Conservation (phyloP, 2,888 invertebrate species). For the Hemistola chrysoprasaria region DNA sequence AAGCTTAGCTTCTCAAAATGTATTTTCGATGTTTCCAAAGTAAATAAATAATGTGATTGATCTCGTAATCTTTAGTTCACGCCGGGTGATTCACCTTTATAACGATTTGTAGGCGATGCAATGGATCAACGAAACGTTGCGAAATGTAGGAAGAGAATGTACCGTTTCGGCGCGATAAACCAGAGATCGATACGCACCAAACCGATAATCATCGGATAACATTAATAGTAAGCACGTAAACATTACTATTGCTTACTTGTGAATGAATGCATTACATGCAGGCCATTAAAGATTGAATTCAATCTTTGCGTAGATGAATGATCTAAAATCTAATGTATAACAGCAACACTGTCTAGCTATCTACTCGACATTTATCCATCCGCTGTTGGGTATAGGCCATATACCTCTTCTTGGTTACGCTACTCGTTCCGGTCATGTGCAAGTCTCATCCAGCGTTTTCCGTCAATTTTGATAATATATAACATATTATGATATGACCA, state of each 20-base stretch:
- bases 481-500: too few relatives aligned
- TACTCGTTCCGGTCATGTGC: too few relatives aligned
- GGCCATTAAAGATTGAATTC: constrained; percentile 1
- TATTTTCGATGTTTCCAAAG: constrained; percentile 15
- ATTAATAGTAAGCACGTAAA: constrained; percentile 43
- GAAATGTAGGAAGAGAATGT: constrained; percentile 59
- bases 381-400: too few relatives aligned
- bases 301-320: background rate
- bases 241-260: constrained; percentile 17
- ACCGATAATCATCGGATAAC: constrained; percentile 34
- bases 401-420: too few relatives aligned
- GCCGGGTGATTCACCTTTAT: constrained; percentile 43
- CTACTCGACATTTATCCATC: too few relatives aligned
- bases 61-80: constrained; percentile 20
- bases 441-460: too few relatives aligned
- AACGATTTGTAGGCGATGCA: constrained; percentile 46
- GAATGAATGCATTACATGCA: constrained; percentile 4
- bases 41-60: constrained; percentile 19
- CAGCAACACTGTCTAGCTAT: too few relatives aligned
- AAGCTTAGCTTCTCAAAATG: constrained; percentile 11
- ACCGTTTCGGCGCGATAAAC: constrained; percentile 57
- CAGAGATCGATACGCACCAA: constrained; percentile 52
- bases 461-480: too few relatives aligned
- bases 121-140: constrained; percentile 40
- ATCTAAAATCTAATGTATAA: constrained; percentile 1